These are phyloP conservation scores for Cairina moschata DNA, from an alignment of 2,113 vertebrate genomes.

Conservation along the genomic window DNA sequence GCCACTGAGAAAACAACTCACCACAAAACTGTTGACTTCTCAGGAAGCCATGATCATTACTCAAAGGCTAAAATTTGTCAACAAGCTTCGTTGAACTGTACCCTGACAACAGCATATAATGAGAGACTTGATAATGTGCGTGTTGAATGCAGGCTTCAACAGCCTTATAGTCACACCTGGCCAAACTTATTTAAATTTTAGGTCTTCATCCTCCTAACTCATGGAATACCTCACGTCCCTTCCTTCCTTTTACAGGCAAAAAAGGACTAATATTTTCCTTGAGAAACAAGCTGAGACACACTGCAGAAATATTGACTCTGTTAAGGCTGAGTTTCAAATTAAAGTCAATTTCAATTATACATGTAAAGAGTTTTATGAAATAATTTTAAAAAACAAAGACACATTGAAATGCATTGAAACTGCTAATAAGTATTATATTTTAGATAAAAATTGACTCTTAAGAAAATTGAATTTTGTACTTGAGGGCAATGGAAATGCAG, in stretches of 20 bases:
- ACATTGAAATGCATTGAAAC: slow-evolving; percentile 3
- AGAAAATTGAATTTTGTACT: slow-evolving; percentile 39
- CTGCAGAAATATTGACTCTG: not conserved
- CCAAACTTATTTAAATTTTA: not conserved
- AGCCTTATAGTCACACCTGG: not conserved
- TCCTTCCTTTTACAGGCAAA: not conserved
- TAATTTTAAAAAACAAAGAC: slow-evolving; percentile 16
- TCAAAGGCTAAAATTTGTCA: not conserved
- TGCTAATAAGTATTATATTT: slow-evolving; percentile 33
- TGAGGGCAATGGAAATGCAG: not conserved
- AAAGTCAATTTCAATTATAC: slow-evolving; percentile 43
- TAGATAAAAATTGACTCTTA: slow-evolving; percentile 32
- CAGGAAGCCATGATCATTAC: not conserved
- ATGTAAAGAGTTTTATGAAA: slow-evolving; percentile 10
- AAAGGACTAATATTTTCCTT: not conserved
- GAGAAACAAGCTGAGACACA: not conserved
- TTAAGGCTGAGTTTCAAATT: not conserved
- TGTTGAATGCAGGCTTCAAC: not conserved
- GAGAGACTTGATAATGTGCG: fast-evolving
- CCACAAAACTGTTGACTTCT: not conserved
- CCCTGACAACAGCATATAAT: not conserved
- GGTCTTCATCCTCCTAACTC: not conserved
- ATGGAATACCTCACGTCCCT: fast-evolving
- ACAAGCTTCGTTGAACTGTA: not conserved
- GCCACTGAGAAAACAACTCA: not conserved